Evolutionary conservation across 2,113 vertebrate species (phyloP), one percentile per base, ranked within the genome.

Genomic region (Gasterosteus nipponicus): DNA sequence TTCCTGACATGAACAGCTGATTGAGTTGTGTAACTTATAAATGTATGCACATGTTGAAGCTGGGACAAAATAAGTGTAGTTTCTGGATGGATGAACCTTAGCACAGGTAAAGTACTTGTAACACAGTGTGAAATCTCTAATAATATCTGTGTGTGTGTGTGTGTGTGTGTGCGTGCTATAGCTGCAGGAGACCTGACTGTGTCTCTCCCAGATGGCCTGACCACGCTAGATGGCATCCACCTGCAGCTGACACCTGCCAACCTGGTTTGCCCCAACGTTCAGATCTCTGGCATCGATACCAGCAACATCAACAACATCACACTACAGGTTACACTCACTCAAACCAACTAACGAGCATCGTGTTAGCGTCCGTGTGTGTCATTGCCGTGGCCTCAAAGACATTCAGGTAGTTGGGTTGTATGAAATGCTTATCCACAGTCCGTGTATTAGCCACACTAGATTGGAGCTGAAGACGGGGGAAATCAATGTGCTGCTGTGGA

Each of bases 221-320:
- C 97, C 73, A 96, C 97, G 5, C 93, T 99, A 80, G 98, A 99
- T 61, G 97, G 98, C 69, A 98, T 99, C 90, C 98, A 99, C 81
- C 87, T 99, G 70, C 98, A 99, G 86, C 81, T 99, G 78, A 97
- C 96, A 14, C 94, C 96, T 15, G 71, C 93, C 83, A 98, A 95
- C 89, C 87, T 99, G 64, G 96, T 99, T 77, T 98, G 97, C 78
- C 97, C 96, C 26, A 99, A 98, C 10, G 96, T 99, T 62, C 98
- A 99, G 90, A 98, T 99, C 90, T 98, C 98, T 26, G 98, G 97
- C 81, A 96, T 99, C 38, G 98, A 99, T 67, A 78, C 97, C 68
- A 93, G 94, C 82, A 95, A 95, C 92, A 97, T 98, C 88, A 99
- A 98, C 91, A 99, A 99, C 86, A 99, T 99, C 93, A 99, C 98